phyloP scores from a whole-genome alignment of 2,113 vertebrate species.

The Theristicus caerulescens region DNA sequence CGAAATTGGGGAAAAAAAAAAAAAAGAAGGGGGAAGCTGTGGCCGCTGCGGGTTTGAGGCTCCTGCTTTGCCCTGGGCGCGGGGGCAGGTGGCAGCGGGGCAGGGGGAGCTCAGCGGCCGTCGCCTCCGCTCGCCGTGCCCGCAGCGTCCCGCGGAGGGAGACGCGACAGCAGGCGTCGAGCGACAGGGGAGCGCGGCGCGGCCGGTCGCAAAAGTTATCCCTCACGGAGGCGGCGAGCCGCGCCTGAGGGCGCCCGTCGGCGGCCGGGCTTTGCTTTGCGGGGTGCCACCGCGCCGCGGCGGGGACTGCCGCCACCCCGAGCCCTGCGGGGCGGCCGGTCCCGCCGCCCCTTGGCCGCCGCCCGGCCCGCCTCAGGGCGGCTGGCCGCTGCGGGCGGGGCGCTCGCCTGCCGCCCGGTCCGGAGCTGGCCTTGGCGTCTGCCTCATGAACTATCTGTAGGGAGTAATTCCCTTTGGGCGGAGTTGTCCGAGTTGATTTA shows the following conservation, averaged over 20 bases:
- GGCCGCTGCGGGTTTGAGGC: background rate
- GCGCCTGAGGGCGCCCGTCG: background rate
- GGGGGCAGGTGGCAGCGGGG: background rate
- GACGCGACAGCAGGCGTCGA: background rate
- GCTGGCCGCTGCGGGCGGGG: background rate
- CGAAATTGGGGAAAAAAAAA: background rate
- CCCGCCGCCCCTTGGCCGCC: background rate
- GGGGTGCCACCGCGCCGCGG: background rate
- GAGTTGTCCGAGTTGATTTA: background rate
- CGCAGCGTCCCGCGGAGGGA: background rate
- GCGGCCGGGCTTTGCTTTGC: background rate
- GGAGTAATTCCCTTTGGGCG: background rate
- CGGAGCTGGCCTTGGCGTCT: background rate
- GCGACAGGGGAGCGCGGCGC: background rate
- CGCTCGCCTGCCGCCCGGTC: background rate
- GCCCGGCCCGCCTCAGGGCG: background rate
- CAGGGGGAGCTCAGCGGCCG: background rate
- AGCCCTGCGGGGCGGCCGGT: background rate
- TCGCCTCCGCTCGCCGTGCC: background rate
- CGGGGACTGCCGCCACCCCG: background rate
- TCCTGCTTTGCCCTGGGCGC: background rate
- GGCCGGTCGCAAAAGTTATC: background rate
- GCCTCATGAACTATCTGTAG: fast-evolving
- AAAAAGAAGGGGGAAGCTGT: background rate
- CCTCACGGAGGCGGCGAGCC: background rate